phyloP scores from a whole-genome alignment of 1,140 invertebrate genomes.

The Doryteuthis pealeii region DNA sequence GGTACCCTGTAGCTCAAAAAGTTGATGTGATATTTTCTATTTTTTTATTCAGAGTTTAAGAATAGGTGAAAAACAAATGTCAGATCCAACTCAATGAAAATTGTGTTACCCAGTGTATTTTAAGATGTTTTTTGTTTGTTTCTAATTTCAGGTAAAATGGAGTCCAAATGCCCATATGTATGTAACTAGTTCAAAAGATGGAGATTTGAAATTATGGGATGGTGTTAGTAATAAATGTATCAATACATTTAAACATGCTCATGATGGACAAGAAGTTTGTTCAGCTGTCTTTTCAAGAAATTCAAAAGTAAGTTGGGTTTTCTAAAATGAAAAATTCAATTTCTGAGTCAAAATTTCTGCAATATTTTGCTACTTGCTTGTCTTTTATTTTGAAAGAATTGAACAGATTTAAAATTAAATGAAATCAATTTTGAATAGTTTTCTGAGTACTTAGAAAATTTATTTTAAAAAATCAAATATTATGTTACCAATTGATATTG shows the following conservation, averaged over 20 bases:
- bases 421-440: no score
- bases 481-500: no score
- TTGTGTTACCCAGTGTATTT: no score
- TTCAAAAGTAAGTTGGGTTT: constrained; percentile 76
- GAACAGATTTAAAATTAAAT: no score
- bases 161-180: constrained; percentile 83
- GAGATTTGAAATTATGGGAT: constrained; percentile 92
- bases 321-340: background rate
- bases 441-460: no score
- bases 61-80: no score
- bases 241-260: constrained; percentile 89
- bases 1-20: no score
- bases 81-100: no score
- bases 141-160: constrained; percentile 68
- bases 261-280: constrained; percentile 92
- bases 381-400: no score
- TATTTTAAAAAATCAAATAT: no score
- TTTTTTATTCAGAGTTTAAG: no score
- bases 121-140: constrained; percentile 14
- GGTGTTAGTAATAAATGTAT: constrained; percentile 92
- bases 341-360: background rate
- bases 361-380: background rate
- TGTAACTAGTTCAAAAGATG: constrained; percentile 89
- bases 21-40: no score
- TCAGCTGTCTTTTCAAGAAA: constrained; percentile 93